Percentiles rank a stretch among this genome's conserved stretches.
These are phyloP conservation scores for Leptinotarsa texana DNA, from an alignment of 1,140 invertebrate species.

Conservation along the genomic window DNA sequence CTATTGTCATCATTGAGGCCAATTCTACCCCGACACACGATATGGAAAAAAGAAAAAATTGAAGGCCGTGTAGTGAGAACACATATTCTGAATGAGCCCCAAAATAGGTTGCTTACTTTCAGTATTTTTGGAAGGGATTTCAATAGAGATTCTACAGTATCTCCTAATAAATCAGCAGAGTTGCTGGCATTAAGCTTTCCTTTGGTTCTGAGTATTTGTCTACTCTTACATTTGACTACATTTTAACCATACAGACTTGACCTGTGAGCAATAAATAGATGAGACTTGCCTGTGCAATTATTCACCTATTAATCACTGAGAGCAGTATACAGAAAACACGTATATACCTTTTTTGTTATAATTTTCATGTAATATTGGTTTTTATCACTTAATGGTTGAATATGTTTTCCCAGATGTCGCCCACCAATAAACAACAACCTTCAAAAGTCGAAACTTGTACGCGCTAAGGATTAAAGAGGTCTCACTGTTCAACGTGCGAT, in stretches of 20 bases:
- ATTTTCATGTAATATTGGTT: too few species aligned
- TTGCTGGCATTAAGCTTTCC: not conserved
- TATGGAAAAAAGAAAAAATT: constrained; percentile 30
- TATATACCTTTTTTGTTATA: too few species aligned
- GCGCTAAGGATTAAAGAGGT: too few species aligned
- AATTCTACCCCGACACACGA: constrained; percentile 24
- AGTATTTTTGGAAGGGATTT: constrained; percentile 44
- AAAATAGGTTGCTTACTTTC: constrained; percentile 40
- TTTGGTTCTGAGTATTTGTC: not conserved
- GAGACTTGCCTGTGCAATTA: too few species aligned
- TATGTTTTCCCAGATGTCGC: too few species aligned
- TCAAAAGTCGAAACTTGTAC: too few species aligned
- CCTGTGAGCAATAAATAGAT: too few species aligned
- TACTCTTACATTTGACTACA: not conserved
- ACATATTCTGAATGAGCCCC: constrained; percentile 29
- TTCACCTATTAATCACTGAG: too few species aligned
- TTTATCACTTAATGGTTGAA: too few species aligned
- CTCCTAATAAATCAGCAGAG: constrained; percentile 4
- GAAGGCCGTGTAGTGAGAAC: constrained; percentile 22
- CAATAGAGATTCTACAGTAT: constrained; percentile 34
- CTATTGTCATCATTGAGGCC: constrained; percentile 40
- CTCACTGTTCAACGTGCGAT: too few species aligned
- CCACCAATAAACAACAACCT: too few species aligned
- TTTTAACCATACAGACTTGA: not conserved
- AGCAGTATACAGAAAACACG: too few species aligned